Percentiles rank a stretch among this genome's conserved stretches.
These are phyloP conservation scores for Pogona vitticeps DNA, from an alignment of 2,113 vertebrate genomes.

Conservation along the genomic window DNA sequence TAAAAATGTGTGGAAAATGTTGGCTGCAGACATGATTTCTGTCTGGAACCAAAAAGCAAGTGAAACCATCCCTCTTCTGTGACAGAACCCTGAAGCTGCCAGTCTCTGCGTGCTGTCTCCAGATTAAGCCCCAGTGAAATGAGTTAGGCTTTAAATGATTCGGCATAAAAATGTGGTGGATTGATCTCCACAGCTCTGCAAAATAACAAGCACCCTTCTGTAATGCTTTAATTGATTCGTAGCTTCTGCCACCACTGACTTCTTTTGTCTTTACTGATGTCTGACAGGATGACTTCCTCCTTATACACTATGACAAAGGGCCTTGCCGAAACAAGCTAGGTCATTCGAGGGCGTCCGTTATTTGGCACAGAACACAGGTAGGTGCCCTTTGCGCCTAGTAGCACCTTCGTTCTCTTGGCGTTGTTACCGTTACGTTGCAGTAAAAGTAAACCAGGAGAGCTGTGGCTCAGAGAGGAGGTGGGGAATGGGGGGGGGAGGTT, in stretches of 20 bases:
- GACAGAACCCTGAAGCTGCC: no score
- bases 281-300: constrained; percentile 94
- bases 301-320: constrained; percentile 99
- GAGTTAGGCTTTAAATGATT: no score
- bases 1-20: no score
- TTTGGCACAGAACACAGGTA: constrained; percentile 99
- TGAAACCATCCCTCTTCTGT: no score
- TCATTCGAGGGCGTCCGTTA: constrained; percentile 97
- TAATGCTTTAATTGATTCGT: neutral
- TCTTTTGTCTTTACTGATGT: constrained; percentile 14
- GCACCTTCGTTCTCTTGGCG: neutral
- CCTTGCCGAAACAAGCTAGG: constrained; percentile 98
- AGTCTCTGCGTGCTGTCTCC: no score
- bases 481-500: neutral
- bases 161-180: no score
- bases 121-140: no score
- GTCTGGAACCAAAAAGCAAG: no score
- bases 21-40: no score
- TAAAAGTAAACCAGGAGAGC: neutral
- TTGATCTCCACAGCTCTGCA: no score
- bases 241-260: neutral
- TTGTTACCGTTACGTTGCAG: neutral
- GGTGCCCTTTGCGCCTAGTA: constrained; percentile 14
- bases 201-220: no score
- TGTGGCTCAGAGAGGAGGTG: neutral